These are phyloP conservation scores for Onchidella celtica DNA, from an alignment of 2,888 invertebrate species.

Conservation along the genomic window DNA sequence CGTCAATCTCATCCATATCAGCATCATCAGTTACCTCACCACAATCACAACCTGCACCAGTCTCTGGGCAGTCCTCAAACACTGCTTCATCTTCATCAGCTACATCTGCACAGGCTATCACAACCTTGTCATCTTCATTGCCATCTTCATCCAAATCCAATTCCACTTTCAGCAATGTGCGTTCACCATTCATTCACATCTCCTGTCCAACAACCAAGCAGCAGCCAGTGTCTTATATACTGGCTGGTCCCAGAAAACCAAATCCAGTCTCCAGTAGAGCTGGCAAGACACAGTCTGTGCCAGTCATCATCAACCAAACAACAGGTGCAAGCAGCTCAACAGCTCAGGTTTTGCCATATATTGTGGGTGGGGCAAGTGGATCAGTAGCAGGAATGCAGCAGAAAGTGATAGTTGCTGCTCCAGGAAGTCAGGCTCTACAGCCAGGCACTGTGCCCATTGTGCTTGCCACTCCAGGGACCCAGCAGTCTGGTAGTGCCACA, in stretches of 20 bases:
- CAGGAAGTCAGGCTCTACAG: slow-evolving; percentile 1
- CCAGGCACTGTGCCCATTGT: background rate
- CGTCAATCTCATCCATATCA: slow-evolving; percentile 7
- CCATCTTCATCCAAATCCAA: slow-evolving; percentile 7
- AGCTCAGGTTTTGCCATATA: slow-evolving; percentile 22
- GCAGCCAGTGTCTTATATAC: slow-evolving; percentile 25
- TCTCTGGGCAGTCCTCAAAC: slow-evolving; percentile 16
- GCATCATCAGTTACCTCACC: slow-evolving; percentile 29
- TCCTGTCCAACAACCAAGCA: slow-evolving; percentile 29
- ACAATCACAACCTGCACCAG: slow-evolving; percentile 20
- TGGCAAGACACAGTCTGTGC: slow-evolving; percentile 9
- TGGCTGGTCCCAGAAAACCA: background rate
- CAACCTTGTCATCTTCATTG: background rate
- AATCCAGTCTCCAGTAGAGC: background rate
- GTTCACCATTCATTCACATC: slow-evolving; percentile 35
- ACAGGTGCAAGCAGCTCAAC: background rate
- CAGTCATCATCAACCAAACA: slow-evolving; percentile 34
- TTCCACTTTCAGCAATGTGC: slow-evolving; percentile 11
- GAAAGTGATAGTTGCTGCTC: slow-evolving; percentile 21
- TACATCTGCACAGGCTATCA: slow-evolving; percentile 13
- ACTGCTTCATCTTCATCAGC: slow-evolving; percentile 31
- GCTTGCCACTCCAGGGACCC: slow-evolving; percentile 3
- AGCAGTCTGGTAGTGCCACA: slow-evolving; percentile 2
- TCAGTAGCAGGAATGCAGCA: slow-evolving; percentile 22
- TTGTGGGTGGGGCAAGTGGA: background rate